These are phyloP conservation scores for Selene dorsalis DNA, from an alignment of 2,797 vertebrate genomes.

Conservation along the genomic window DNA sequence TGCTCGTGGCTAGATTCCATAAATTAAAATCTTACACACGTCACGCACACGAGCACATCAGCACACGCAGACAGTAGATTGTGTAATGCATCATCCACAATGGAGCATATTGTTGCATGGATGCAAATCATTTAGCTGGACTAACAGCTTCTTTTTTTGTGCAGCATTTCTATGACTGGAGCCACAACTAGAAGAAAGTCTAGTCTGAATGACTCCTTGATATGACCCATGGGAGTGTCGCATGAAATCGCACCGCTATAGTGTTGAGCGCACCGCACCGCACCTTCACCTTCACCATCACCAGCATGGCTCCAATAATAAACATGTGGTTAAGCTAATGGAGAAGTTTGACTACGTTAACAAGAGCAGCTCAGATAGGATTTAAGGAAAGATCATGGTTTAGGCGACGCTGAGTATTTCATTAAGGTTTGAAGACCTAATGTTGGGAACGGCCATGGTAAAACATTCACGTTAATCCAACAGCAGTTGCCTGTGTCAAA, in stretches of 20 bases:
- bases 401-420: background rate
- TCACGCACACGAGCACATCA: slow-evolving; percentile 20
- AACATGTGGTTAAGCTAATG: background rate
- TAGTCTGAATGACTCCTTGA: background rate
- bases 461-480: background rate
- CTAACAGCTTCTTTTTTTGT: background rate
- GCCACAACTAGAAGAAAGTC: slow-evolving; percentile 7
- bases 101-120: background rate
- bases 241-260: background rate
- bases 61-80: slow-evolving; percentile 11
- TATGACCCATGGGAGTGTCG: background rate
- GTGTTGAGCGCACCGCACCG: background rate
- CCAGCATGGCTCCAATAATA: background rate
- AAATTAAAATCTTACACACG: slow-evolving; percentile 56
- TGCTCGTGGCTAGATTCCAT: slow-evolving; percentile 49
- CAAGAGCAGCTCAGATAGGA: background rate
- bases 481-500: background rate
- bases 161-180: background rate
- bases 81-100: slow-evolving; percentile 10
- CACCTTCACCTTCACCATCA: too few species aligned
- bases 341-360: background rate
- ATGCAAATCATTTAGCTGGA: background rate
- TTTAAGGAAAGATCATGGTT: background rate
- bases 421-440: background rate
- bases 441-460: background rate